These are phyloP conservation scores for Falco peregrinus DNA, from an alignment of 2,797 vertebrate genomes.

Conservation along the genomic window DNA sequence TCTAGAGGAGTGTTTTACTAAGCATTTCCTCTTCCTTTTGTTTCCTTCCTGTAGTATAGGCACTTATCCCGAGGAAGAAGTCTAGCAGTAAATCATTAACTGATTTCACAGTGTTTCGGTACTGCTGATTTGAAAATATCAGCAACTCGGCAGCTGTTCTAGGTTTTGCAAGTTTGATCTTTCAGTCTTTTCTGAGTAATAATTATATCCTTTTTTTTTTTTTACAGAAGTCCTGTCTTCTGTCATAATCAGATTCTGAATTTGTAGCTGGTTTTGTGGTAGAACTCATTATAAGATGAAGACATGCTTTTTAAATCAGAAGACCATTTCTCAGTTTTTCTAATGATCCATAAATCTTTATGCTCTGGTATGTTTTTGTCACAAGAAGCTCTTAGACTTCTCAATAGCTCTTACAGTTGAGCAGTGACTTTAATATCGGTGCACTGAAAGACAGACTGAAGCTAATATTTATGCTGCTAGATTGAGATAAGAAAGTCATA, in stretches of 20 bases:
- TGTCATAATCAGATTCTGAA: neutral
- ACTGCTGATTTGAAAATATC: neutral
- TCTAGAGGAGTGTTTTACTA: neutral
- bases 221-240: neutral
- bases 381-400: neutral
- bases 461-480: neutral
- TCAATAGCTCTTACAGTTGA: neutral
- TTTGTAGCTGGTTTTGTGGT: neutral
- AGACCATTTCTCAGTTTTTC: neutral
- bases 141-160: neutral
- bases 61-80: neutral
- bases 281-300: neutral
- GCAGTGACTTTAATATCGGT: neutral
- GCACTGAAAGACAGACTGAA: neutral
- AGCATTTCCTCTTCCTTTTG: neutral
- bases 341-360: neutral
- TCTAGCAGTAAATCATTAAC: neutral
- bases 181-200: neutral
- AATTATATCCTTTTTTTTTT: neutral
- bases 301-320: neutral
- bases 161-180: neutral
- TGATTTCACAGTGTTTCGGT: neutral
- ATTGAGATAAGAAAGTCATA: neutral
- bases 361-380: neutral
- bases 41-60: neutral